phyloP scores from a whole-genome alignment of 2,113 vertebrate genomes.

The Dicaeum eximium region DNA sequence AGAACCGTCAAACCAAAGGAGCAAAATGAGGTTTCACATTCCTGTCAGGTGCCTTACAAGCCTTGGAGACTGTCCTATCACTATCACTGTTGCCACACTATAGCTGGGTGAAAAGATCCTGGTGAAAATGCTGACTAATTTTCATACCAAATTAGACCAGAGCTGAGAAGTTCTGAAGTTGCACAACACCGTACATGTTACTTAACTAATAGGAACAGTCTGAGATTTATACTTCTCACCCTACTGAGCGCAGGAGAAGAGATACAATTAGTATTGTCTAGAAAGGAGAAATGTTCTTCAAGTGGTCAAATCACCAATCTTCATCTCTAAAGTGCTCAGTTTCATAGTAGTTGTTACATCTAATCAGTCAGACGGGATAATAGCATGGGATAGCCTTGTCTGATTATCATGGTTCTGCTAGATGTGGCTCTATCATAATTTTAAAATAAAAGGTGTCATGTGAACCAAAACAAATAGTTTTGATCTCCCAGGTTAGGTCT shows the following conservation, averaged over 20 bases:
- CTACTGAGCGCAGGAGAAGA: neutral
- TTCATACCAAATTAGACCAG: neutral
- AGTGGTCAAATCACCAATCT: neutral
- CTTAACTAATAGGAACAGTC: neutral
- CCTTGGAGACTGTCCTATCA: neutral
- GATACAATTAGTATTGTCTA: neutral
- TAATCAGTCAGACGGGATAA: neutral
- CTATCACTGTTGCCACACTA: neutral
- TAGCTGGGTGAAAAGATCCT: neutral
- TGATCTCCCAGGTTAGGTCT: neutral
- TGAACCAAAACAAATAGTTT: neutral
- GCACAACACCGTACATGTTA: neutral
- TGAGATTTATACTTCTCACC: neutral
- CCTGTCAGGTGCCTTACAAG: neutral
- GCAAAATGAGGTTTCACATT: neutral
- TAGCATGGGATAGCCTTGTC: neutral
- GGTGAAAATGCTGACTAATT: neutral
- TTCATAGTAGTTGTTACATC: neutral
- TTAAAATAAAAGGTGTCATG: neutral
- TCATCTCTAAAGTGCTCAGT: neutral
- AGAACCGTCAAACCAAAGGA: neutral
- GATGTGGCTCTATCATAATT: neutral
- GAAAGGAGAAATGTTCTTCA: neutral
- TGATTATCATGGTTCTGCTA: neutral
- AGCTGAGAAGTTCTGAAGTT: neutral